Evolutionary conservation across 2,888 invertebrate genomes (phyloP).

Genomic region (Erebia aethiops): DNA sequence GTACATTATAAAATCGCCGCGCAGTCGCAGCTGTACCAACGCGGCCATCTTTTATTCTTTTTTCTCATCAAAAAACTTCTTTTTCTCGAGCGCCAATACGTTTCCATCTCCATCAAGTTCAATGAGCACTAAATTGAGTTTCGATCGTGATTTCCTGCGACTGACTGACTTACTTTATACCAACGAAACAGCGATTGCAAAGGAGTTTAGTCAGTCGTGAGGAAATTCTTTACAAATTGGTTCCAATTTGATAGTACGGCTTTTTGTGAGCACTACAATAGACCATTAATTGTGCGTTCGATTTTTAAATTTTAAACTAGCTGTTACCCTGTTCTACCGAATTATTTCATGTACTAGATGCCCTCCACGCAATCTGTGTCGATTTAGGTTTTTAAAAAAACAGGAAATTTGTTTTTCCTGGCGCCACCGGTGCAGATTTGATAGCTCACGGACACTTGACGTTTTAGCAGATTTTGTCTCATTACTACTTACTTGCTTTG

Average conservation of each 20-base stretch:
- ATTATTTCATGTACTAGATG: no score
- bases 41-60: slow-evolving; percentile 55
- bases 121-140: slow-evolving; percentile 45
- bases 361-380: no score
- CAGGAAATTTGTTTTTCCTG: no score
- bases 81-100: slow-evolving; percentile 56
- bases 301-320: slow-evolving; percentile 14
- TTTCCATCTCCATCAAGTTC: slow-evolving; percentile 56
- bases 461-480: no score
- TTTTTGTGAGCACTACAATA: slow-evolving; percentile 32
- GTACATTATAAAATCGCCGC: slow-evolving; percentile 48
- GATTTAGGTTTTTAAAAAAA: no score
- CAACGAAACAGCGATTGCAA: slow-evolving; percentile 46
- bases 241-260: slow-evolving; percentile 38
- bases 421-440: no score
- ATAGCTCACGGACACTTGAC: no score
- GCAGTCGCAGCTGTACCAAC: slow-evolving; percentile 64
- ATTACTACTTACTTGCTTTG: no score
- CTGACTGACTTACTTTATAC: slow-evolving; percentile 44
- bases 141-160: slow-evolving; percentile 40
- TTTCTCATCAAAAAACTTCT: slow-evolving; percentile 53
- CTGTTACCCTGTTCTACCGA: slow-evolving; percentile 43
- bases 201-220: slow-evolving; percentile 42
- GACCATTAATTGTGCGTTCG: slow-evolving; percentile 16
- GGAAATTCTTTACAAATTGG: slow-evolving; percentile 56